A percentile compares a stretch with the other conserved stretches of the same genome.
Conservation (phyloP, 2,113 vertebrate species). For the Boleophthalmus pectinirostris region DNA sequence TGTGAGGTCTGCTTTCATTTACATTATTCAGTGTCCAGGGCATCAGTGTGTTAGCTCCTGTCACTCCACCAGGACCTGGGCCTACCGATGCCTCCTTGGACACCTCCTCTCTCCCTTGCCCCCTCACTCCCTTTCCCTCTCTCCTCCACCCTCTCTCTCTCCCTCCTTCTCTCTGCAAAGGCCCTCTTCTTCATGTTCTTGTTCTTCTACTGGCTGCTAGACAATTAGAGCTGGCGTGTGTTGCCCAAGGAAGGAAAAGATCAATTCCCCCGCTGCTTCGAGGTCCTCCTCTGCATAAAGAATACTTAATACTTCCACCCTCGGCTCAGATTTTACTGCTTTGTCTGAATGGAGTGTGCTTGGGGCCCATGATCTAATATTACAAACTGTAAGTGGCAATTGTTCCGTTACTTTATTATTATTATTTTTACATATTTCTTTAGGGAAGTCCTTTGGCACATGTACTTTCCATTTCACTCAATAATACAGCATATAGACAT, state of each 20-base stretch:
- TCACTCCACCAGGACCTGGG: slow-evolving; percentile 53
- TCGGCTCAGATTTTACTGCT: slow-evolving; percentile 19
- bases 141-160: not conserved
- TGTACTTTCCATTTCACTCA: slow-evolving; percentile 21
- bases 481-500: not conserved
- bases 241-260: slow-evolving; percentile 37
- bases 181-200: slow-evolving; percentile 6
- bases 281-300: slow-evolving; percentile 29
- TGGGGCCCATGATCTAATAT: slow-evolving; percentile 17
- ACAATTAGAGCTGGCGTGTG: slow-evolving; percentile 56
- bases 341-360: slow-evolving; percentile 21
- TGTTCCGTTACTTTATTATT: slow-evolving; percentile 29
- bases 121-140: not conserved
- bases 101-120: not conserved
- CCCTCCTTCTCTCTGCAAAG: slow-evolving; percentile 18
- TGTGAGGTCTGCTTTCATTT: slow-evolving; percentile 69
- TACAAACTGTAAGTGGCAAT: slow-evolving; percentile 26
- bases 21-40: slow-evolving; percentile 68
- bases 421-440: slow-evolving; percentile 9
- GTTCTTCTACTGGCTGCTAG: slow-evolving; percentile 15
- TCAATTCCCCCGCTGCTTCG: slow-evolving; percentile 38
- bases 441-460: not conserved
- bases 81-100: slow-evolving; percentile 36
- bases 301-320: slow-evolving; percentile 14
- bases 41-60: slow-evolving; percentile 67